These are phyloP conservation scores for Rynchops niger DNA, from an alignment of 2,113 vertebrate genomes.

Conservation along the genomic window DNA sequence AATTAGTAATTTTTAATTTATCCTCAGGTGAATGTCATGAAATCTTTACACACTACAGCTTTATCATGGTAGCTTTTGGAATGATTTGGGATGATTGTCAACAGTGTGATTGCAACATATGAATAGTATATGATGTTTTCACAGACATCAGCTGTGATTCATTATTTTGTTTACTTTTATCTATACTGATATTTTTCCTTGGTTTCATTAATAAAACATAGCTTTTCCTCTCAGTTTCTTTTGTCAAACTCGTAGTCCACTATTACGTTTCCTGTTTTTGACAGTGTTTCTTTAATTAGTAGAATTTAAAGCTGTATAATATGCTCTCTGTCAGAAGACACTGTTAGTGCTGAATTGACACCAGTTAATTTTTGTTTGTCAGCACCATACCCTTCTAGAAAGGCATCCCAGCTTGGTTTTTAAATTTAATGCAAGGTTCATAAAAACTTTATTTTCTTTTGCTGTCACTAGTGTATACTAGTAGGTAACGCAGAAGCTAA, in stretches of 20 bases:
- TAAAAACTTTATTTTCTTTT: constrained; percentile 31
- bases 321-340: not conserved
- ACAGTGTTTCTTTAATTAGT: not conserved
- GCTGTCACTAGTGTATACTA: not conserved
- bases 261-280: not conserved
- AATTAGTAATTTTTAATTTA: not conserved
- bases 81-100: not conserved
- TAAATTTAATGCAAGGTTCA: not conserved
- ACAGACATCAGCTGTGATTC: not conserved
- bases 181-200: not conserved
- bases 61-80: not conserved
- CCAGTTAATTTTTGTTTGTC: not conserved
- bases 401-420: not conserved
- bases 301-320: not conserved
- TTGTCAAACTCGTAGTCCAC: not conserved
- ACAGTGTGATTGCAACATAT: not conserved
- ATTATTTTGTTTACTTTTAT: not conserved
- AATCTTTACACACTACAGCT: not conserved
- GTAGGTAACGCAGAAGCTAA: not conserved
- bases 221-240: not conserved
- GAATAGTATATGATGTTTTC: not conserved
- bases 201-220: not conserved
- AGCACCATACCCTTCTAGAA: not conserved
- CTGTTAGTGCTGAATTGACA: not conserved
- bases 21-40: not conserved